phyloP scores from a whole-genome alignment of 2,113 vertebrate genomes.

The Cygnus buccinator region DNA sequence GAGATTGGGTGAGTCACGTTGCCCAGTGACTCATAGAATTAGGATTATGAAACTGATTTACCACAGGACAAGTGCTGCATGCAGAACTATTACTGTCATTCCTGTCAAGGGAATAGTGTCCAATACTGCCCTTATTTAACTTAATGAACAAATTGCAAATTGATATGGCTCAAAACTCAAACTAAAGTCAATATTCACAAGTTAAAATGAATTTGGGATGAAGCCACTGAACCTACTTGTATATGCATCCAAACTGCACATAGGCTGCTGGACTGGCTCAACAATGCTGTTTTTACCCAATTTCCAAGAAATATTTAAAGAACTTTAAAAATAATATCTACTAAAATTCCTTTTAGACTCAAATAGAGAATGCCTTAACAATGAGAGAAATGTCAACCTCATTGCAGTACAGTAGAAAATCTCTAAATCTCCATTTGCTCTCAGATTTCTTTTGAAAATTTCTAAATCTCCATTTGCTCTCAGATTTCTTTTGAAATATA shows the following conservation, averaged over 20 bases:
- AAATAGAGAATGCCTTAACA: neutral
- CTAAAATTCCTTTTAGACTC: neutral
- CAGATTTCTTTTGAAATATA: neutral
- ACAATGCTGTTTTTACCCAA: fast-evolving
- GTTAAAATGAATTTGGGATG: neutral
- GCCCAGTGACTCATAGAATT: constrained; percentile 44
- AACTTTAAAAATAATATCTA: neutral
- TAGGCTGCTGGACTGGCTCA: neutral
- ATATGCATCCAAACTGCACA: neutral
- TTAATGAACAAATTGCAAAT: neutral
- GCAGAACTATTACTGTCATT: neutral
- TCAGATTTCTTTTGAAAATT: neutral
- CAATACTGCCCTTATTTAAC: neutral
- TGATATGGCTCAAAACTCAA: neutral
- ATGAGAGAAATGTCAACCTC: neutral
- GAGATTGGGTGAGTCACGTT: neutral
- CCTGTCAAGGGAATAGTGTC: neutral
- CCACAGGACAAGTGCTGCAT: neutral
- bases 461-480: neutral
- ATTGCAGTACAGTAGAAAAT: neutral
- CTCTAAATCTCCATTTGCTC: neutral
- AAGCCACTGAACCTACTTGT: neutral
- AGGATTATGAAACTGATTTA: neutral
- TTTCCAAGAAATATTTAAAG: neutral
- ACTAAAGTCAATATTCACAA: neutral